Percentiles rank a stretch among this genome's conserved stretches.
These are phyloP conservation scores for Watsonalla binaria DNA, from an alignment of 2,888 invertebrate genomes.

Conservation along the genomic window DNA sequence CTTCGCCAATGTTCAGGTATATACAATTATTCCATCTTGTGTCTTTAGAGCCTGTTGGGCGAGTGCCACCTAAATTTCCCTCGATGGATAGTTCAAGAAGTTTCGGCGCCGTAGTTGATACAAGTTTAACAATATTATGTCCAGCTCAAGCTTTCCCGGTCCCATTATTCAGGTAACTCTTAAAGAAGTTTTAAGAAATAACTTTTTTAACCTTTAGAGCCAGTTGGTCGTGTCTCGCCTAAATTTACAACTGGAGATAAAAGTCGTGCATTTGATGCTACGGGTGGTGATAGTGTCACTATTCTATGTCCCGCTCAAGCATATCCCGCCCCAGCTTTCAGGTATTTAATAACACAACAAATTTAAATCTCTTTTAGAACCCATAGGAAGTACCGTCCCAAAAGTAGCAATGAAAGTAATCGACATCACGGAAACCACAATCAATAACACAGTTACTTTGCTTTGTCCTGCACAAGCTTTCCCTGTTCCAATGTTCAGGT, in stretches of 20 bases:
- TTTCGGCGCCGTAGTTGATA: slow-evolving; percentile 71
- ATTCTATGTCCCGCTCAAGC: slow-evolving; percentile 87
- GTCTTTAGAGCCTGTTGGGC: slow-evolving; percentile 81
- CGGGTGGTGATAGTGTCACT: slow-evolving; percentile 67
- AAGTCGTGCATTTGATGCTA: slow-evolving; percentile 81
- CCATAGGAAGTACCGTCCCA: slow-evolving; percentile 84
- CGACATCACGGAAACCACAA: slow-evolving; percentile 59
- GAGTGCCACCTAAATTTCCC: slow-evolving; percentile 80
- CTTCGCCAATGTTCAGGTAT: slow-evolving; percentile 86
- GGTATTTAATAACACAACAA: slow-evolving; percentile 51
- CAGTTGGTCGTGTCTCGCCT: slow-evolving; percentile 83
- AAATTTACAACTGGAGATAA: slow-evolving; percentile 81
- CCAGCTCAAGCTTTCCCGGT: slow-evolving; percentile 88
- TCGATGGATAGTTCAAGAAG: slow-evolving; percentile 82
- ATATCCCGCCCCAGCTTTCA: slow-evolving; percentile 83
- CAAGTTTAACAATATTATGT: slow-evolving; percentile 82
- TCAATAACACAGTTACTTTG: slow-evolving; percentile 60
- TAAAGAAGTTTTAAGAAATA: slow-evolving; percentile 11
- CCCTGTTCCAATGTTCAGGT: slow-evolving; percentile 84
- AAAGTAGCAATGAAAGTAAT: slow-evolving; percentile 80
- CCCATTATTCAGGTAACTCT: slow-evolving; percentile 83
- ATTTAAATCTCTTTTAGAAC: slow-evolving; percentile 72
- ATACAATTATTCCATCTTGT: slow-evolving; percentile 44
- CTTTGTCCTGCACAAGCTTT: slow-evolving; percentile 83
- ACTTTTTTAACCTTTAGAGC: slow-evolving; percentile 69